phyloP scores from a whole-genome alignment of 1,140 invertebrate genomes.

The Dendrolimus kikuchii region DNA sequence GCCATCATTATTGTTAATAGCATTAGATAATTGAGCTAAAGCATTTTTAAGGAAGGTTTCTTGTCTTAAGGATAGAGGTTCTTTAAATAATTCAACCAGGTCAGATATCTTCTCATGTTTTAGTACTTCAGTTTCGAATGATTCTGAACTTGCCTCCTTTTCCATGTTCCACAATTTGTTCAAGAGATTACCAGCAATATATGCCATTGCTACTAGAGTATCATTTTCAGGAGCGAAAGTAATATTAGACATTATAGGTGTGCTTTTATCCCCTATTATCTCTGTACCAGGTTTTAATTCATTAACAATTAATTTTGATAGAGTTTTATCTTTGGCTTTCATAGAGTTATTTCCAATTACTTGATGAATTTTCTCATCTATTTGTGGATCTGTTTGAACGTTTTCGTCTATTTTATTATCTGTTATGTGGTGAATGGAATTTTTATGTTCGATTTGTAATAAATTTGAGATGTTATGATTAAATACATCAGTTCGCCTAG shows the following conservation, averaged over 20 bases:
- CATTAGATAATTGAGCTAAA: constrained; percentile 41
- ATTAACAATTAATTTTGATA: constrained; percentile 54
- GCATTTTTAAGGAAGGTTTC: constrained; percentile 55
- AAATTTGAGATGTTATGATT: constrained; percentile 25
- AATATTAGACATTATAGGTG: constrained; percentile 47
- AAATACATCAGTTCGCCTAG: constrained; percentile 25
- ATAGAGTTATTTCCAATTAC: constrained; percentile 42
- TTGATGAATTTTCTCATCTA: constrained; percentile 25
- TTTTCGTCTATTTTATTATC: constrained; percentile 51
- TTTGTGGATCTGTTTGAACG: constrained; percentile 18
- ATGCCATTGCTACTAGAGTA: constrained; percentile 54
- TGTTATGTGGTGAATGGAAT: constrained; percentile 34
- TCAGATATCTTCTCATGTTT: constrained; percentile 59
- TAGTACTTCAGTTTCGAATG: constrained; percentile 40
- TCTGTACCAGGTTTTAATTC: constrained; percentile 47
- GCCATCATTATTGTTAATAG: constrained; percentile 30
- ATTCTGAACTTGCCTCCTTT: constrained; percentile 31
- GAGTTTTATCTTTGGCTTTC: constrained; percentile 36
- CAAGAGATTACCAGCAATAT: constrained; percentile 56
- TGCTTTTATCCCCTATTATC: constrained; percentile 43
- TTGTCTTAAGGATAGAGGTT: constrained; percentile 51
- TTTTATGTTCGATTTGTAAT: constrained; percentile 47
- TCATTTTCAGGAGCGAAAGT: constrained; percentile 63
- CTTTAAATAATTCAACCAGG: constrained; percentile 54
- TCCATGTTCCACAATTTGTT: constrained; percentile 60